These are phyloP conservation scores for Diarsia dahlii DNA, from an alignment of 2,888 invertebrate genomes.

Conservation along the genomic window DNA sequence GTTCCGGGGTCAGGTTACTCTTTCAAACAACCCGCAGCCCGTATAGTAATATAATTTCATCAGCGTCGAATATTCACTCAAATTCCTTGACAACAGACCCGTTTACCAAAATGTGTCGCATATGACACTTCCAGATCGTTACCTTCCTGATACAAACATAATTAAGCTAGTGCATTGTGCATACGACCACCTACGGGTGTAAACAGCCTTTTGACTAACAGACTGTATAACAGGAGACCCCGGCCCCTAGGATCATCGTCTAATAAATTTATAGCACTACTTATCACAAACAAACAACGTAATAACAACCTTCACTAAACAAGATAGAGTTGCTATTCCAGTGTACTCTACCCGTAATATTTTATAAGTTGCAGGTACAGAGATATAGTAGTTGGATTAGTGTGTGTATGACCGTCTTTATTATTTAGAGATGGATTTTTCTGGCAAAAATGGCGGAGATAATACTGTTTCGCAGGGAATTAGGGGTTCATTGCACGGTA, in stretches of 20 bases:
- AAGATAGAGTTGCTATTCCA: conserved; percentile 34
- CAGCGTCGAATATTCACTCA: not conserved
- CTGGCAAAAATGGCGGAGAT: conserved; percentile 49
- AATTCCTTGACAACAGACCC: not conserved
- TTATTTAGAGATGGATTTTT: conserved; percentile 56
- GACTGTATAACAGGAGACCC: conserved; percentile 70
- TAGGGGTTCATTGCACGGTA: conserved; percentile 41
- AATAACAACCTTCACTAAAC: conserved; percentile 47
- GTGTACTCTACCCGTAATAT: conserved; percentile 55
- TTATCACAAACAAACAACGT: conserved; percentile 43
- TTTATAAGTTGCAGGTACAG: conserved; percentile 63
- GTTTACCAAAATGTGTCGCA: conserved; percentile 6
- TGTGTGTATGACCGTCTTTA: conserved; percentile 58
- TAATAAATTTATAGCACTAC: conserved; percentile 74
- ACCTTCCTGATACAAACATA: conserved; percentile 62
- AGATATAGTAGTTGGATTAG: conserved; percentile 68
- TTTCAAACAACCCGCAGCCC: too few species aligned
- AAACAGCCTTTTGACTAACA: conserved; percentile 78
- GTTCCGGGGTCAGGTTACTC: too few species aligned
- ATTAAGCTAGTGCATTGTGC: conserved; percentile 78
- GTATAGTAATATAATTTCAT: not conserved
- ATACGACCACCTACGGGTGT: conserved; percentile 68
- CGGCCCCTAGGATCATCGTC: conserved; percentile 68
- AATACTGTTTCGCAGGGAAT: conserved; percentile 34
- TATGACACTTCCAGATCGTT: conserved; percentile 58